These are phyloP conservation scores for Coregonus sp. DNA, from an alignment of 2,797 vertebrate species.

Conservation along the genomic window DNA sequence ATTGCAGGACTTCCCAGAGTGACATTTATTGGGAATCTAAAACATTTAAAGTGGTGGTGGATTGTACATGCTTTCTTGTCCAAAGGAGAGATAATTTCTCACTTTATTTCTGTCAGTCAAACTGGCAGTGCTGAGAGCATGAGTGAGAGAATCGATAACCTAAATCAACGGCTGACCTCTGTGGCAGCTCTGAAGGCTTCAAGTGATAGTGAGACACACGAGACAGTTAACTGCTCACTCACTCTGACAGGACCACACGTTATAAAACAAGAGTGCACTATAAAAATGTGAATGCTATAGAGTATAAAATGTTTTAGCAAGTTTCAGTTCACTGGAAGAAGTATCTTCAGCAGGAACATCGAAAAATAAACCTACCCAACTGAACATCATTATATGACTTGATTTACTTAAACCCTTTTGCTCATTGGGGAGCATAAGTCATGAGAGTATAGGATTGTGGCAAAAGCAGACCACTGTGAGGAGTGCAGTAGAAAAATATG, in stretches of 20 bases:
- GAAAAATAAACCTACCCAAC: not conserved
- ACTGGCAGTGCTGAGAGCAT: not conserved
- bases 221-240: not conserved
- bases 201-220: not conserved
- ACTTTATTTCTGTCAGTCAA: constrained; percentile 12
- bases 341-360: not conserved
- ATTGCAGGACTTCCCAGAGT: not conserved
- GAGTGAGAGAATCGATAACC: not conserved
- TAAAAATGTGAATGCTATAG: not conserved
- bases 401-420: too few species aligned
- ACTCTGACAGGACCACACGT: not conserved
- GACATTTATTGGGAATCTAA: constrained; percentile 1
- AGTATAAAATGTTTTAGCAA: too few species aligned
- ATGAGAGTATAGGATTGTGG: not conserved
- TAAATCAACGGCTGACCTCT: constrained; percentile 3
- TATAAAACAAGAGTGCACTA: not conserved
- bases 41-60: not conserved
- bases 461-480: not conserved
- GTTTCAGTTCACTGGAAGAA: too few species aligned
- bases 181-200: not conserved
- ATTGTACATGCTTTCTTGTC: not conserved
- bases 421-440: not conserved
- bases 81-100: not conserved
- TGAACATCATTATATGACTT: not conserved
- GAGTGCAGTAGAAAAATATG: not conserved